phyloP scores from a whole-genome alignment of 2,797 vertebrate species.

The Aphelocoma californica region DNA sequence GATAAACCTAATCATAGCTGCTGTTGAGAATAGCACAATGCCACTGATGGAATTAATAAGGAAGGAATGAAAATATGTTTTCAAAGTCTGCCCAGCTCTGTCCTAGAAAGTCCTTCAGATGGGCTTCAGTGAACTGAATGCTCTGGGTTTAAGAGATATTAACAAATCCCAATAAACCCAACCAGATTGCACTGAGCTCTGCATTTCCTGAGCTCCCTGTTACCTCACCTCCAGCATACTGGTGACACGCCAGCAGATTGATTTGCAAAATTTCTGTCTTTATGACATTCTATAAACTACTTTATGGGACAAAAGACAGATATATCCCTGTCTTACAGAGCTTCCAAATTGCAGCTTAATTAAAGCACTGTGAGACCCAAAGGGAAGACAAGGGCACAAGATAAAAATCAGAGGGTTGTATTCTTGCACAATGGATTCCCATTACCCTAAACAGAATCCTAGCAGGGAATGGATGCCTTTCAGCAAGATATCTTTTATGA shows the following conservation, averaged over 20 bases:
- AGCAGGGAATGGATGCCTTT: neutral
- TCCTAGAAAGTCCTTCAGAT: neutral
- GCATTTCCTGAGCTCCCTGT: neutral
- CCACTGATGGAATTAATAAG: neutral
- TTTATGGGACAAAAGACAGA: neutral
- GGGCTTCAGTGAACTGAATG: neutral
- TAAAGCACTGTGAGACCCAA: neutral
- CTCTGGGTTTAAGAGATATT: neutral
- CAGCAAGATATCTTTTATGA: neutral
- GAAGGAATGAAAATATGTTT: neutral
- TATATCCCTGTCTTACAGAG: neutral
- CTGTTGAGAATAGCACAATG: neutral
- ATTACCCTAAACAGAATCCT: neutral
- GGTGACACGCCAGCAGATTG: neutral
- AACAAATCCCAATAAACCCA: neutral
- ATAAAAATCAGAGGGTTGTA: neutral
- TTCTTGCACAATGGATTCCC: neutral
- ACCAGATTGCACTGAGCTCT: neutral
- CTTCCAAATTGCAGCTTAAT: conserved; percentile 35
- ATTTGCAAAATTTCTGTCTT: conserved; percentile 20
- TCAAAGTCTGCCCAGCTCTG: neutral
- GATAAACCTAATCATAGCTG: neutral
- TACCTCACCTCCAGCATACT: neutral
- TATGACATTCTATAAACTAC: conserved; percentile 3
- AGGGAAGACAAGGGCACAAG: neutral